phyloP scores from a whole-genome alignment of 1,140 invertebrate genomes.

The Drosophila miranda region DNA sequence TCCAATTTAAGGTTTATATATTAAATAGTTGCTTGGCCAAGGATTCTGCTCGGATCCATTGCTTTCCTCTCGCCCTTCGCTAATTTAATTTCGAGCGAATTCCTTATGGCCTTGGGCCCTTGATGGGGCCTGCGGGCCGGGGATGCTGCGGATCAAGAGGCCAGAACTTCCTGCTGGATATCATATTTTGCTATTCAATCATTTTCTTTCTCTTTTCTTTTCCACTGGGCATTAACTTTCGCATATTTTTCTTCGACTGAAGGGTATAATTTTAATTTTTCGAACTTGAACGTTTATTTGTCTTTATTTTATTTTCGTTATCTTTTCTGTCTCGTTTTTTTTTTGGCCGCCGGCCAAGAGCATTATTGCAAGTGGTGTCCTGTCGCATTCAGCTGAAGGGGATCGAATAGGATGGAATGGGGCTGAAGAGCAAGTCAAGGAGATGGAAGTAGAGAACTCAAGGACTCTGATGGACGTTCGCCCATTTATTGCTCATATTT shows the following conservation, averaged over 20 bases:
- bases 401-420: neutral
- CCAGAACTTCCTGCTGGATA: constrained; percentile 52
- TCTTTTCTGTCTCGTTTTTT: constrained; percentile 14
- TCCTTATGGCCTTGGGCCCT: constrained; percentile 2
- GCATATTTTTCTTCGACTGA: constrained; percentile 59
- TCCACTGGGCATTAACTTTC: constrained; percentile 21
- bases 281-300: constrained; percentile 54
- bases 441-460: constrained; percentile 27
- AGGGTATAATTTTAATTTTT: constrained; percentile 75
- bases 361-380: constrained; percentile 69
- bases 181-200: constrained; percentile 41
- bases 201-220: constrained; percentile 12
- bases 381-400: constrained; percentile 16
- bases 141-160: neutral
- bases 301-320: constrained; percentile 31
- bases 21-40: neutral
- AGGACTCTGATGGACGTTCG: constrained; percentile 64
- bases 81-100: constrained; percentile 53
- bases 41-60: neutral
- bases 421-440: neutral
- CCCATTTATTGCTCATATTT: constrained; percentile 76
- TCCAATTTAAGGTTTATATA: constrained; percentile 12
- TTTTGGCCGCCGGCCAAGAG: constrained; percentile 52
- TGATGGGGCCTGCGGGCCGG: neutral
- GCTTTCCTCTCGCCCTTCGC: constrained; percentile 25